phyloP scores from a whole-genome alignment of 2,797 vertebrate genomes.

The Coregonus sp. region DNA sequence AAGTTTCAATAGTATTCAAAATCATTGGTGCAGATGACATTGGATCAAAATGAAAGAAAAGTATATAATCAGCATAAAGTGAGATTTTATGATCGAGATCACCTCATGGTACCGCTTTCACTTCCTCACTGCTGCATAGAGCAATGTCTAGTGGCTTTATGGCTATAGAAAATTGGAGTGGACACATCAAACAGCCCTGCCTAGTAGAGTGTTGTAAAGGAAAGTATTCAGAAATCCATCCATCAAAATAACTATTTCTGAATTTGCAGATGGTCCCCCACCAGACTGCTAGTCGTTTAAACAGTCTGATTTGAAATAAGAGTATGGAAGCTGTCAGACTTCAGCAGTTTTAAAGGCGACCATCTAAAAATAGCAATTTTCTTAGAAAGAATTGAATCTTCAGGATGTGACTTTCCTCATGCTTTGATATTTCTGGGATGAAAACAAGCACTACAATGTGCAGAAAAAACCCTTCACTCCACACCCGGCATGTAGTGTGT shows the following conservation, averaged over 20 bases:
- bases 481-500: slow-evolving; percentile 14
- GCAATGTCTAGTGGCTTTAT: neutral
- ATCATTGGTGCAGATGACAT: neutral
- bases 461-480: neutral
- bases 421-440: slow-evolving; percentile 19
- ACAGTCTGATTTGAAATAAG: no score
- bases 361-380: slow-evolving; percentile 15
- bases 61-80: neutral
- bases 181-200: neutral
- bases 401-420: slow-evolving; percentile 16
- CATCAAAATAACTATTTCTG: slow-evolving; percentile 4
- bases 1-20: neutral
- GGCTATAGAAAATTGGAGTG: neutral
- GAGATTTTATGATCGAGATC: neutral
- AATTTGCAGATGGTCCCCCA: neutral
- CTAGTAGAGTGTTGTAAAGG: neutral
- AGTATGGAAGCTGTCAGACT: neutral
- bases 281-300: no score
- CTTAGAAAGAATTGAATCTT: slow-evolving; percentile 12
- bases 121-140: neutral
- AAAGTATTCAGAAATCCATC: slow-evolving; percentile 2
- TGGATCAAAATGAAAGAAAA: neutral
- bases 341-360: neutral
- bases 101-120: neutral
- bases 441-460: slow-evolving; percentile 7